A percentile compares a stretch with the other conserved stretches of the same genome.
Evolutionary conservation across 2,113 vertebrate species (phyloP).

Genomic region (Puntigrus tetrazona): DNA sequence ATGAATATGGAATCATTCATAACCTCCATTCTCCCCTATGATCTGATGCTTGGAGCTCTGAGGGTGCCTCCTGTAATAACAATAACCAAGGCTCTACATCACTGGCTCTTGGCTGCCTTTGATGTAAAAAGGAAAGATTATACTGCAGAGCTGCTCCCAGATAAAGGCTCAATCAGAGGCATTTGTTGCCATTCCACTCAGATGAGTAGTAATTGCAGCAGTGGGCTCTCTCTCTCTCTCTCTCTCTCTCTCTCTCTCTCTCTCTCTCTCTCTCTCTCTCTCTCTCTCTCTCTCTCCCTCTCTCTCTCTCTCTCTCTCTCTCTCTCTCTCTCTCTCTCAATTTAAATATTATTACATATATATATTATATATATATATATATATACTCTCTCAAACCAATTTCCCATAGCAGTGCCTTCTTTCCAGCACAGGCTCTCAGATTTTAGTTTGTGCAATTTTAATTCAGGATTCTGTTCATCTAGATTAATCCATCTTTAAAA

Average conservation of each 20-base stretch:
- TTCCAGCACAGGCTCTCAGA: neutral
- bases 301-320: neutral
- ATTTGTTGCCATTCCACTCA: conserved; percentile 23
- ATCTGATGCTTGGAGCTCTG: conserved; percentile 26
- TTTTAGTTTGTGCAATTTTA: conserved; percentile 21
- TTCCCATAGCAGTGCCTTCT: neutral
- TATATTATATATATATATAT: neutral
- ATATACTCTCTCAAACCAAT: neutral
- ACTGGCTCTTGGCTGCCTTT: conserved; percentile 18
- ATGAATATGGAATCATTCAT: conserved; percentile 32
- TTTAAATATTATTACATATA: neutral
- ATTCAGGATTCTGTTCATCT: conserved; percentile 41
- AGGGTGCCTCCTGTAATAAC: conserved; percentile 44
- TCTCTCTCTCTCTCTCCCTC: too few species aligned
- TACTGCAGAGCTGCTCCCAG: neutral
- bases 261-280: too few species aligned
- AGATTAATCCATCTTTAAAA: conserved; percentile 25
- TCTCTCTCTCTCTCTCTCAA: neutral
- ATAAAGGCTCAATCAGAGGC: conserved; percentile 49
- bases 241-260: too few species aligned
- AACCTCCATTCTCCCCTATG: conserved; percentile 36
- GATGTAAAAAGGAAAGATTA: conserved; percentile 40
- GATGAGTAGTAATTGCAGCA: conserved; percentile 45
- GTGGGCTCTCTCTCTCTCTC: neutral
- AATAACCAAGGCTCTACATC: conserved; percentile 2